These are phyloP conservation scores for Haemorhous mexicanus DNA, from an alignment of 2,113 vertebrate species.

Conservation along the genomic window DNA sequence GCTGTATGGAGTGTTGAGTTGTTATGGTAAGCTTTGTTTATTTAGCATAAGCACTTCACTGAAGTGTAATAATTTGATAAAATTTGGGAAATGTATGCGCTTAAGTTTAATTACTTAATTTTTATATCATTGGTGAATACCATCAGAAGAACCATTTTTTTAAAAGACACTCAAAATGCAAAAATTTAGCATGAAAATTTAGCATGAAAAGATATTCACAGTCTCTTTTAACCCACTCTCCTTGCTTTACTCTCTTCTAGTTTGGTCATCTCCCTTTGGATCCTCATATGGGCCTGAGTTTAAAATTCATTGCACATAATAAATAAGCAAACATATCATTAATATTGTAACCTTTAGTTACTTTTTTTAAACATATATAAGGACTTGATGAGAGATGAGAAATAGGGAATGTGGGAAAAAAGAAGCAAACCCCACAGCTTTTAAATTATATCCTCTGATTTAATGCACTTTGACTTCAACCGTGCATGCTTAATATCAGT, in stretches of 20 bases:
- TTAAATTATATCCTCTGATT: neutral
- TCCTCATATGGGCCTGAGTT: neutral
- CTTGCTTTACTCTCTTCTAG: neutral
- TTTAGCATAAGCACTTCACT: slow-evolving; percentile 47
- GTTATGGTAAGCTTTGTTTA: slow-evolving; percentile 57
- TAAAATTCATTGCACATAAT: slow-evolving; percentile 41
- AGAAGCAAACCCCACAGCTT: neutral
- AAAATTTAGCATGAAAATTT: neutral
- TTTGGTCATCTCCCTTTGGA: slow-evolving; percentile 35
- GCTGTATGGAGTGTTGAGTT: slow-evolving; percentile 38
- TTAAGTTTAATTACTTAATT: slow-evolving; percentile 39
- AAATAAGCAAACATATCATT: slow-evolving; percentile 49
- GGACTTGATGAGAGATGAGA: neutral
- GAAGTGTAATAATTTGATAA: slow-evolving; percentile 48
- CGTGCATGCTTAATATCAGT: neutral
- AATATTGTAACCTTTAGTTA: slow-evolving; percentile 53
- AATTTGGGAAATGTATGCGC: slow-evolving; percentile 26
- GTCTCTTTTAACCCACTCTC: neutral
- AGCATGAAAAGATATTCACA: neutral
- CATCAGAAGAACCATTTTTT: neutral
- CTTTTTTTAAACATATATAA: slow-evolving; percentile 14
- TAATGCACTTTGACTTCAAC: neutral
- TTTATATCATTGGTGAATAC: neutral
- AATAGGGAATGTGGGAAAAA: neutral
- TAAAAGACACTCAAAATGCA: neutral